phyloP scores from a whole-genome alignment of 1,140 invertebrate species.

The Phortica variegata region DNA sequence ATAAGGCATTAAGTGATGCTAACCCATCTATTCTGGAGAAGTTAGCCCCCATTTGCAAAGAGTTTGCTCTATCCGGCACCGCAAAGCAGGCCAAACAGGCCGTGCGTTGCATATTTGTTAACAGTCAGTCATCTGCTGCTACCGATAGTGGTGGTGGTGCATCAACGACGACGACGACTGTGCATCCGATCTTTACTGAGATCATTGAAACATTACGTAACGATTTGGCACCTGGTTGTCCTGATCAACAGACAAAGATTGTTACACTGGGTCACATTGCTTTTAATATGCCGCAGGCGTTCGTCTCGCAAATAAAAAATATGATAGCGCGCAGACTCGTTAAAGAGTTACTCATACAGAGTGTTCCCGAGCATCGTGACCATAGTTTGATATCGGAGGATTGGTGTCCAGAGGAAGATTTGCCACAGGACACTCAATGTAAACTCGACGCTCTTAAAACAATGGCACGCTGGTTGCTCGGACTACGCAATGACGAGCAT shows the following conservation, averaged over 20 bases:
- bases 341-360: slow-evolving; percentile 90
- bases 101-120: slow-evolving; percentile 85
- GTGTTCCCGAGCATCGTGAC: slow-evolving; percentile 61
- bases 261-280: slow-evolving; percentile 93
- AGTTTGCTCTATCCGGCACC: slow-evolving; percentile 82
- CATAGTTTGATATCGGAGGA: slow-evolving; percentile 62
- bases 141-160: slow-evolving; percentile 16
- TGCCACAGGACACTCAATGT: slow-evolving; percentile 88
- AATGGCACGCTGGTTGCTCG: slow-evolving; percentile 93
- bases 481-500: slow-evolving; percentile 82
- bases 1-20: slow-evolving; percentile 71
- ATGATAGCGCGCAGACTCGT: slow-evolving; percentile 94
- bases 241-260: slow-evolving; percentile 88
- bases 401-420: slow-evolving; percentile 85
- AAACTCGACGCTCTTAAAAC: slow-evolving; percentile 94
- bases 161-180: slow-evolving; percentile 59
- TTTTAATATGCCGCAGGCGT: slow-evolving; percentile 84
- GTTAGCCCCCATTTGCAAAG: slow-evolving; percentile 82
- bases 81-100: slow-evolving; percentile 96
- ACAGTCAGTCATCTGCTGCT: slow-evolving; percentile 56
- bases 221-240: slow-evolving; percentile 75
- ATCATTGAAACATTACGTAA: slow-evolving; percentile 81
- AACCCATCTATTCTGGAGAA: slow-evolving; percentile 61
- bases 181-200: slow-evolving; percentile 78
- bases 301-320: slow-evolving; percentile 87